Evolutionary conservation across 1,140 invertebrate species (phyloP).

Genomic region (Araneus ventricosus): DNA sequence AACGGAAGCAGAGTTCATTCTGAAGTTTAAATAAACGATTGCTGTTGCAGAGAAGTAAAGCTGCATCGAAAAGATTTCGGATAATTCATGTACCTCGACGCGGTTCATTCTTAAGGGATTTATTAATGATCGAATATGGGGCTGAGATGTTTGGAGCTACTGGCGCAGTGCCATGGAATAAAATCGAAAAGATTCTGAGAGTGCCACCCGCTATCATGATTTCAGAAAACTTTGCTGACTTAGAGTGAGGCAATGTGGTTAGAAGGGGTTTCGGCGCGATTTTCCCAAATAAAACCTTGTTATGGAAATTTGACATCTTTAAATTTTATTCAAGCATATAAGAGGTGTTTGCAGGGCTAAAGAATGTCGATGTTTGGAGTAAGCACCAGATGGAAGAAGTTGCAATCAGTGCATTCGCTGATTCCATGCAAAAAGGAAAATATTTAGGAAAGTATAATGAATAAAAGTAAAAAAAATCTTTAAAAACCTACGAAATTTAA

Average conservation of each 20-base stretch:
- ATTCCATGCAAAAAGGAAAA: too few species aligned
- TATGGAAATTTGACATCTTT: neutral
- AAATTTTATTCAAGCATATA: neutral
- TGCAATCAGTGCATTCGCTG: too few species aligned
- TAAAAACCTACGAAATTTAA: too few species aligned
- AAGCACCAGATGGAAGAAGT: too few species aligned
- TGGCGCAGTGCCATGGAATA: slow-evolving; percentile 23
- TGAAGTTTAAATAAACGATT: slow-evolving; percentile 30
- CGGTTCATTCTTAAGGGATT: slow-evolving; percentile 26
- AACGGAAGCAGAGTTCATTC: neutral
- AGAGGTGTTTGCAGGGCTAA: too few species aligned
- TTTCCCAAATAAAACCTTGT: neutral
- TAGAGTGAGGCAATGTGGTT: neutral
- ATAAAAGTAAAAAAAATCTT: too few species aligned
- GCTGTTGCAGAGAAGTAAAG: neutral
- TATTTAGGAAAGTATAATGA: too few species aligned
- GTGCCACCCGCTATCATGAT: neutral
- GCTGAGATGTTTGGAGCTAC: neutral
- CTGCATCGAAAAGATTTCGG: slow-evolving; percentile 29
- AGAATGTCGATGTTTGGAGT: too few species aligned
- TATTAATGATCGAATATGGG: neutral
- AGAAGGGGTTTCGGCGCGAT: neutral
- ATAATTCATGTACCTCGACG: slow-evolving; percentile 26
- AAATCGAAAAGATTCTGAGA: slow-evolving; percentile 4
- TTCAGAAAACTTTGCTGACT: neutral